Evolutionary conservation across 2,888 invertebrate genomes (phyloP), one percentile per base, ranked within the genome.

Genomic region (Conops quadrifasciatus): DNA sequence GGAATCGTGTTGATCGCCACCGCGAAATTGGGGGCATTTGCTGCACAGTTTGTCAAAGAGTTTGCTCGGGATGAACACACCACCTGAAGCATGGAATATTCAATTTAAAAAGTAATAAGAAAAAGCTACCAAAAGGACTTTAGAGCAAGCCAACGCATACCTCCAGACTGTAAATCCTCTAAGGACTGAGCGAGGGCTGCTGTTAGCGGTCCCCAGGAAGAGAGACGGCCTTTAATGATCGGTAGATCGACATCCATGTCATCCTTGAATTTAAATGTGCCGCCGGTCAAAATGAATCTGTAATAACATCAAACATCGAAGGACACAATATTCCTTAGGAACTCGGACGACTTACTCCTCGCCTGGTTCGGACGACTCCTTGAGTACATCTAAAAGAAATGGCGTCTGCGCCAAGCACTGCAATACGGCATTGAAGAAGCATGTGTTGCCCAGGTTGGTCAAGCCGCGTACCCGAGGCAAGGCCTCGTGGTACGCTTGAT

Each of bases 401-500:
- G 94, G 94, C 3, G 95, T 95, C 84, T 94, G 94, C 2, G 93
- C 93, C 78, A 96, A 87, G 83, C 95, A 95, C 87, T 98, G 98
- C 88, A 98, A 90, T 11, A 97, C 96, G 30, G 97, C 95, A 88
- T 98, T 98, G 84, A 98, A 96, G 87, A 97, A 98, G 84, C 98
- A 98, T 0, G 98, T 98, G 84, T 98, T 98, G 64, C 98, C 97
- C 82, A 97, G 88, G 87, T 98, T 98, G 66, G 89, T 89, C 56
- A 98, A 87, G 0, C 98, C 98, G 87, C 95, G 87, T 0, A 91
- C 91, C 53, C 91, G 86, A 0, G 89, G 89, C 73, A 89, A 77
- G 0, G 75, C 75, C 1, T 82, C 80, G 21, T 36, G 36, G n/a
- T 76, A 26, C 1, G 75, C 67, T 4, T 60, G 21, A 9, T 63